phyloP scores from a whole-genome alignment of 2,888 invertebrate genomes.

The Leucophenga maculata region DNA sequence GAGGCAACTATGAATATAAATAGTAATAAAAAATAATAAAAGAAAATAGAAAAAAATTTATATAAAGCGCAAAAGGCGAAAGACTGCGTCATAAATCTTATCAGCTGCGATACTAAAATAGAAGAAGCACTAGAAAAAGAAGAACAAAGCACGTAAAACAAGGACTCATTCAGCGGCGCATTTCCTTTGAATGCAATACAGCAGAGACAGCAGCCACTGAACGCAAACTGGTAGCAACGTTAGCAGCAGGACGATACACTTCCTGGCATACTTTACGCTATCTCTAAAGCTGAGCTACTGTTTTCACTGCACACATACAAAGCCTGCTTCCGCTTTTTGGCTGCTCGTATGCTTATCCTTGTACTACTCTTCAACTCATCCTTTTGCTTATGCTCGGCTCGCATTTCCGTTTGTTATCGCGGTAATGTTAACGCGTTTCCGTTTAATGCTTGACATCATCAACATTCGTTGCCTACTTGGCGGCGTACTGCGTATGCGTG shows the following conservation, averaged over 20 bases:
- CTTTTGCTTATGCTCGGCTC: slow-evolving; percentile 43
- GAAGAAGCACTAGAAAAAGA: neutral
- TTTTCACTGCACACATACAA: slow-evolving; percentile 17
- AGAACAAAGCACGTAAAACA: neutral
- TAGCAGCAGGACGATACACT: slow-evolving; percentile 38
- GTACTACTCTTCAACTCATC: slow-evolving; percentile 1
- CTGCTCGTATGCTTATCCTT: neutral
- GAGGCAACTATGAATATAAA: slow-evolving; percentile 23
- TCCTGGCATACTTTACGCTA: slow-evolving; percentile 20
- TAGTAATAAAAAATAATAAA: slow-evolving; percentile 10
- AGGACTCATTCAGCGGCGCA: neutral
- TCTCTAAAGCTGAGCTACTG: neutral
- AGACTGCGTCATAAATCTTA: slow-evolving; percentile 52
- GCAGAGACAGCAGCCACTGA: slow-evolving; percentile 26
- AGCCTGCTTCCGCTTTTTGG: slow-evolving; percentile 16
- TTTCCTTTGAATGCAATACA: slow-evolving; percentile 1
- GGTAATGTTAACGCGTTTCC: slow-evolving; percentile 62
- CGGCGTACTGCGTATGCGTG: slow-evolving; percentile 13
- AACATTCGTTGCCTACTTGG: slow-evolving; percentile 25
- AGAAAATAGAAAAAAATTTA: slow-evolving; percentile 8
- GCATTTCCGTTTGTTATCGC: slow-evolving; percentile 64
- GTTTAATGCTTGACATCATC: slow-evolving; percentile 48
- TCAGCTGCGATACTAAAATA: slow-evolving; percentile 37
- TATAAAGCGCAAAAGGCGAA: slow-evolving; percentile 15
- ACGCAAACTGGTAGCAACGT: slow-evolving; percentile 1